These are phyloP conservation scores for Diloba caeruleocephala DNA, from an alignment of 2,888 invertebrate species.

Conservation along the genomic window DNA sequence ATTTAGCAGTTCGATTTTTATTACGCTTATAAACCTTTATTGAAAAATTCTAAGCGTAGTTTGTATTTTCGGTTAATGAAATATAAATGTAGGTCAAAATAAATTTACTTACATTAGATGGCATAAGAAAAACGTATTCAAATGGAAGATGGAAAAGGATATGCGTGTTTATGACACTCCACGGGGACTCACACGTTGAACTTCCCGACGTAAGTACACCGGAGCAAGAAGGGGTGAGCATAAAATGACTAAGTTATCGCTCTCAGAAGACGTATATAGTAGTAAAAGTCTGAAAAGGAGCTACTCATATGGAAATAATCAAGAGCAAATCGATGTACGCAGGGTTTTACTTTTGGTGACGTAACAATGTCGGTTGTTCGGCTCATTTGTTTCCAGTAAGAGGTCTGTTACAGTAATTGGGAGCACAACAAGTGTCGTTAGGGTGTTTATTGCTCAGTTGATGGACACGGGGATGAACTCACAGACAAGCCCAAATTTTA, in stretches of 20 bases:
- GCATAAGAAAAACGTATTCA: constrained; percentile 74
- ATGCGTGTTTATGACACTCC: constrained; percentile 83
- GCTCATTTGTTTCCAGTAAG: constrained; percentile 43
- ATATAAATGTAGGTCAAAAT: constrained; percentile 50
- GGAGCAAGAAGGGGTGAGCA: constrained; percentile 83
- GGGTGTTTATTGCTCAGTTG: constrained; percentile 55
- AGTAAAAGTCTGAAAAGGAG: constrained; percentile 83
- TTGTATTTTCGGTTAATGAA: constrained; percentile 56
- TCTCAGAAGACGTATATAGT: constrained; percentile 85
- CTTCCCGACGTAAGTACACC: constrained; percentile 78
- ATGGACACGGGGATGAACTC: constrained; percentile 42
- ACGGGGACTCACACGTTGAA: constrained; percentile 80
- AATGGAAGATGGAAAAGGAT: constrained; percentile 81
- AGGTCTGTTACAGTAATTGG: constrained; percentile 51
- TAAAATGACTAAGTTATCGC: constrained; percentile 88
- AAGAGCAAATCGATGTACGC: constrained; percentile 77
- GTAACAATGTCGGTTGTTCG: constrained; percentile 45
- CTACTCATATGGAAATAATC: constrained; percentile 85
- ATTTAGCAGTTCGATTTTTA: constrained; percentile 70
- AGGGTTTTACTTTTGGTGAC: constrained; percentile 57
- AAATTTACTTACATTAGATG: constrained; percentile 47
- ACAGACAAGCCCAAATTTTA: constrained; percentile 30
- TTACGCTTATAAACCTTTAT: constrained; percentile 64
- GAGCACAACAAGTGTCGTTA: constrained; percentile 60
- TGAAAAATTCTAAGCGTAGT: constrained; percentile 60